Evolutionary conservation across 2,888 invertebrate genomes (phyloP).

Genomic region (Metallyticus violacea): DNA sequence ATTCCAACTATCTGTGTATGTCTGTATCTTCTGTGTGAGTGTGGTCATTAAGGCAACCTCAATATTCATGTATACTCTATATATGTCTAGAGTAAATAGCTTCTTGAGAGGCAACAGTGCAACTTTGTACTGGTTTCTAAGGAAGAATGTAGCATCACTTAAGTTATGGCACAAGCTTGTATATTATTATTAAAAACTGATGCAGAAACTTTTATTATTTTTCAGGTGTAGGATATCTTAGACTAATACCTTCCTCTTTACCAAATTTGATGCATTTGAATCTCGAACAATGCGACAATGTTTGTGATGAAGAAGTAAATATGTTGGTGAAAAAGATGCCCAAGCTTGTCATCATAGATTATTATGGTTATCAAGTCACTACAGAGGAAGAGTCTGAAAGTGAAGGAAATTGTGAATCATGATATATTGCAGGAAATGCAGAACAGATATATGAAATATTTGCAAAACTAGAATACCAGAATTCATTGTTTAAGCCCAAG

Average conservation of each 20-base stretch:
- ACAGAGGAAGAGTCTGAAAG: not conserved
- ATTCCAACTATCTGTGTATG: no score
- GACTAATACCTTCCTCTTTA: not conserved
- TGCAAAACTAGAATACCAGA: not conserved
- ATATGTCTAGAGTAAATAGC: no score
- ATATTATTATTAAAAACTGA: not conserved
- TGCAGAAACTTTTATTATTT: not conserved
- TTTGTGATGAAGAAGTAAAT: constrained; percentile 2
- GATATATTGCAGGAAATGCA: not conserved
- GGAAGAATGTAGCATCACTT: no score
- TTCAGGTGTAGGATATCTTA: constrained; percentile 1
- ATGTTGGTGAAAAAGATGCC: constrained; percentile 3
- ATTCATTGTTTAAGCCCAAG: not conserved
- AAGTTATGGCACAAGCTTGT: no score
- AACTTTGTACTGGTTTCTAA: no score
- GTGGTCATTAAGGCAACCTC: no score
- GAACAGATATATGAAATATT: not conserved
- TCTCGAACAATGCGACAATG: constrained; percentile 9
- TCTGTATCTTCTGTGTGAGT: no score
- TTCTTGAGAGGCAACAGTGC: no score
- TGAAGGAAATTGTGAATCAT: not conserved
- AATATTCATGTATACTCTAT: no score
- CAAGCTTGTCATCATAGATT: not conserved
- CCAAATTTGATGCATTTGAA: not conserved
- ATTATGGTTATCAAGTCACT: constrained; percentile 13